Evolutionary conservation across 2,113 vertebrate species (phyloP).

Genomic region (Dromiciops gliroides): DNA sequence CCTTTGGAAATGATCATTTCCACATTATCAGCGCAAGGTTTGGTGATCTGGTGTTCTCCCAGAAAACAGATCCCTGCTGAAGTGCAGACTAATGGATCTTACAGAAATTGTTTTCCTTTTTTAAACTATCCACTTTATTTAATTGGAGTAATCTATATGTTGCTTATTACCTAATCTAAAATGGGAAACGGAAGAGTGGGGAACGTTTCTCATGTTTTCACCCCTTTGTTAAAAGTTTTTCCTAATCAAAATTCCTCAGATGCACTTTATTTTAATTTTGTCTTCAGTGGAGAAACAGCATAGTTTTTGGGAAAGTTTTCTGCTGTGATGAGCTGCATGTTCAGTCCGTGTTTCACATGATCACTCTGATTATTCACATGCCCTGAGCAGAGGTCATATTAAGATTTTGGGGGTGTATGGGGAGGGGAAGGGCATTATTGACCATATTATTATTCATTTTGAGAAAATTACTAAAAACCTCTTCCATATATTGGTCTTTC

Average conservation of each 20-base stretch:
- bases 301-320: slow-evolving; percentile 21
- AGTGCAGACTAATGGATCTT: not conserved
- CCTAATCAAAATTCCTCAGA: slow-evolving; percentile 24
- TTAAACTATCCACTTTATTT: slow-evolving; percentile 5
- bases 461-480: not conserved
- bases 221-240: slow-evolving; percentile 35
- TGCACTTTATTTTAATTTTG: not conserved
- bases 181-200: not conserved
- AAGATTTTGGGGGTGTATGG: not conserved
- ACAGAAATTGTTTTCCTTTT: slow-evolving; percentile 32
- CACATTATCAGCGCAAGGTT: not conserved
- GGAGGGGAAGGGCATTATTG: not conserved
- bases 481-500: not conserved
- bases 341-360: slow-evolving; percentile 49
- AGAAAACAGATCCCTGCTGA: slow-evolving; percentile 15
- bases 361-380: slow-evolving; percentile 25
- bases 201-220: not conserved
- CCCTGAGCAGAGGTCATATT: slow-evolving; percentile 41
- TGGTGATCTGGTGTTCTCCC: slow-evolving; percentile 12
- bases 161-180: slow-evolving; percentile 6
- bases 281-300: not conserved
- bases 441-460: not conserved
- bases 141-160: not conserved
- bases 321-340: slow-evolving; percentile 9
- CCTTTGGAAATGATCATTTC: slow-evolving; percentile 24